Base-by-base conservation (phyloP, 2,888 invertebrate species). In the Theretra japonica region DNA sequence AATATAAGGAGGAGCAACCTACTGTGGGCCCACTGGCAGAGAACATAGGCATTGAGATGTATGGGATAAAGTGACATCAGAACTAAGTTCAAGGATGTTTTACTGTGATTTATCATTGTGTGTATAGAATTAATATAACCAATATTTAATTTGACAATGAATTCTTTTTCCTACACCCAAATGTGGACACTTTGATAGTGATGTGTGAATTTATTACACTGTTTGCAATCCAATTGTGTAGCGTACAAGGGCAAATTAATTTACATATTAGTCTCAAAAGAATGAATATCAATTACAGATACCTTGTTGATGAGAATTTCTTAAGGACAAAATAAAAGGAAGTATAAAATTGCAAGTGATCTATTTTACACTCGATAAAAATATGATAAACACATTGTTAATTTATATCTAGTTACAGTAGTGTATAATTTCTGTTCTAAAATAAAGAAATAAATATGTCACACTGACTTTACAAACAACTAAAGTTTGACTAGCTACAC, bases 401-500 rank as follows among this genome's bases (percentile, higher is more conserved):
- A 75, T 76, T 80, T 80, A 81, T 76, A 53, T 60, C 68, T 75
- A 75, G 69, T 71, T 69, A 72, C 19, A 65, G 77, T 82, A 77
- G 72, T 79, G 80, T 82, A 82, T 79, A 83, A 79, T 78, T 79
- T 78, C 68, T 78, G 81, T 65, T 80, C 77, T 81, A 82, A 85
- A 85, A 83, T 81, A 73, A 73, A 81, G 76, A 76, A 79, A 77
- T 80, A 80, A 79, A 79, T 77, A 82, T 79, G 77, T 80, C 78
- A 81, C 75, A 77, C 78, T 78, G 77, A 68, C 65, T 65, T 65
- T 23, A 65, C 19, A 41, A 48, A 65, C 65, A 81, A 80, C 73
- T 78, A 80, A 85, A 81, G 80, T 86, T 89, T 92, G 91, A 89
- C 89, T 89, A 89, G 89, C 84, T 88, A 86, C 74, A 78, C 25